Base-by-base conservation (phyloP, 2,888 invertebrate species). In the Sicus ferrugineus region DNA sequence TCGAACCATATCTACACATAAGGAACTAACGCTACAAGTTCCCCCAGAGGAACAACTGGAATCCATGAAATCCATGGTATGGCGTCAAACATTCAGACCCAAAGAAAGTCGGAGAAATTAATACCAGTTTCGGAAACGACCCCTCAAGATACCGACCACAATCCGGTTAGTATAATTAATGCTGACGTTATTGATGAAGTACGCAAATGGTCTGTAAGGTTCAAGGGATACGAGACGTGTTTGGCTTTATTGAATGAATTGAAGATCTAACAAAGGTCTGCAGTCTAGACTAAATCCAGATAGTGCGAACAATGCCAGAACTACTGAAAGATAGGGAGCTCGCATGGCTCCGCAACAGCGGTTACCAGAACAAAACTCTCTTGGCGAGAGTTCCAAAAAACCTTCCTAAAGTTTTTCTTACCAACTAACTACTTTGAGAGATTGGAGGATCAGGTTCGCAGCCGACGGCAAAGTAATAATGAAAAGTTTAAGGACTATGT, bases 261-360 rank as follows among this genome's bases (percentile, higher is more conserved):
- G 58, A 58, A 14, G n/a, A 46, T n/a, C 19, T 46, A 9, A 46
- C 9, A 6, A 19, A 46, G 19, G 46, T 46, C 46, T 46, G 19
- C 9, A 19, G 46, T 6, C n/a, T 46, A 46, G 46, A 46, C 6
- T 3, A 16, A 46, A 9, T n/a, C n/a, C 28, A n/a, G 58, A 6
- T 31, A 16, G 30, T 30, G 28, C 58, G 58, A 30, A 58, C 58
- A 30, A 58, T 58, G 58, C 58, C 58, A n/a, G 58, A 58, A 58
- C n/a, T 58, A 30, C 58, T 58, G n/a, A 26, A 31, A n/a, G 30
- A 58, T 58, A 3, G 31, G 30, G 58, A 28, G n/a, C 58, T 58
- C 4, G 30, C 31, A 2, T 58, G 58, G 30, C 6, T 28, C 6
- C 58, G 30, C 2, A 58, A 58, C 58, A 58, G 19, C 30, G 31